Evolutionary conservation across 2,888 invertebrate genomes (phyloP).

Genomic region (Coelopa pilipes): DNA sequence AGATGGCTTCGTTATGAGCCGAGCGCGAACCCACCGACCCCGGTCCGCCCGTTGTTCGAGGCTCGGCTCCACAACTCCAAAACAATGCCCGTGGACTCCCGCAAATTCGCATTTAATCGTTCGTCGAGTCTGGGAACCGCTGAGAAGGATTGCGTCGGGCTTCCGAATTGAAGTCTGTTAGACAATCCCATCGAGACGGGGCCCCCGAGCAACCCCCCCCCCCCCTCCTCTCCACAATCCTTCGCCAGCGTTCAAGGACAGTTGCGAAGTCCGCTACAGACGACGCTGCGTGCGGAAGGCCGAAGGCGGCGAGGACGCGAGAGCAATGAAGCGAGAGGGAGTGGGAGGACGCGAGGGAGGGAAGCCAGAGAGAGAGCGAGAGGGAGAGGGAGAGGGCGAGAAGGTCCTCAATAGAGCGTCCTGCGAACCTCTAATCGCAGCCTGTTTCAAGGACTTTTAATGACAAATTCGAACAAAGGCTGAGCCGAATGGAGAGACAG

Average conservation of each 20-base stretch:
- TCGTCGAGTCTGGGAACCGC: no score
- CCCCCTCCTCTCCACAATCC: neutral
- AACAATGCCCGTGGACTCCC: no score
- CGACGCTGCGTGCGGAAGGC: conserved; percentile 1
- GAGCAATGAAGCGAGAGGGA: neutral
- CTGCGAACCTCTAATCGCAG: conserved; percentile 10
- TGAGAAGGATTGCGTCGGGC: no score
- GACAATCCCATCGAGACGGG: no score
- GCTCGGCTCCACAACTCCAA: no score
- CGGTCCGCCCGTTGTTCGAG: no score
- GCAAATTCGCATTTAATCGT: no score
- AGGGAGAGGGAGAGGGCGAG: neutral
- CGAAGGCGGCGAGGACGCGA: neutral
- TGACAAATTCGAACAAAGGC: conserved; percentile 28
- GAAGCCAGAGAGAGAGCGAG: neutral
- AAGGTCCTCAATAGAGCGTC: conserved; percentile 26
- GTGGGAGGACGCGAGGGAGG: neutral
- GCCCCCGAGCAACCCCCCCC: no score
- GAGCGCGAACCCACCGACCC: no score
- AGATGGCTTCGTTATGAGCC: no score
- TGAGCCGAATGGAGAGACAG: neutral
- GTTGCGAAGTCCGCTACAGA: conserved; percentile 9
- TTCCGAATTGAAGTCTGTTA: no score
- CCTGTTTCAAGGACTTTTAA: conserved; percentile 40
- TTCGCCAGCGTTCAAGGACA: conserved; percentile 19